A percentile compares a stretch with the other conserved stretches of the same genome.
phyloP scores from a whole-genome alignment of 2,797 vertebrate species.

The Varecia variegata region DNA sequence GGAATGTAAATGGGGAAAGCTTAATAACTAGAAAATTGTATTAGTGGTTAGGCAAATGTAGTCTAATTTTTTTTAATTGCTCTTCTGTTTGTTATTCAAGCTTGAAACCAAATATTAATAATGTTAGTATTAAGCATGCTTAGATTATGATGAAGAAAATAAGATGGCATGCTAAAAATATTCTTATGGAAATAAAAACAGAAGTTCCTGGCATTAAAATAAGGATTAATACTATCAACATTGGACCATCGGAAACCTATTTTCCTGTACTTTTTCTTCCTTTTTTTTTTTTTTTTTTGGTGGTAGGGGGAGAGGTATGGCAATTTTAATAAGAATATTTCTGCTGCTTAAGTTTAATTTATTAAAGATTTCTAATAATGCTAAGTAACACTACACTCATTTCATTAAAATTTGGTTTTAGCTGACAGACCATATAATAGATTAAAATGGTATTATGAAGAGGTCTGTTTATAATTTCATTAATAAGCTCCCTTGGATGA shows the following conservation, averaged over 20 bases:
- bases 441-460: background rate
- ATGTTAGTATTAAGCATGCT: background rate
- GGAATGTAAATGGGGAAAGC: background rate
- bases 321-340: conserved; percentile 28
- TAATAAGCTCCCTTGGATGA: background rate
- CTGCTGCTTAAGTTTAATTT: background rate
- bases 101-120: conserved; percentile 37
- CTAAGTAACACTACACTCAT: background rate
- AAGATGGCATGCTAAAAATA: background rate
- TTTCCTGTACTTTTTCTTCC: background rate
- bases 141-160: background rate
- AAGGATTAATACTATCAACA: background rate
- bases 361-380: conserved; percentile 36
- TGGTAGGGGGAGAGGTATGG: background rate
- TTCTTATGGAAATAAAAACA: background rate
- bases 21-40: background rate
- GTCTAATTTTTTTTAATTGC: background rate
- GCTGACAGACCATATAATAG: background rate
- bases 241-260: background rate
- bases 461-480: background rate
- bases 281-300: background rate
- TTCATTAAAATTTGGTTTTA: conserved; percentile 45
- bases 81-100: background rate
- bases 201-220: conserved; percentile 9
- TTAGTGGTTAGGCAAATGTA: background rate